Evolutionary conservation across 2,113 vertebrate genomes (phyloP).

Genomic region (Hydrolagus affinis): DNA sequence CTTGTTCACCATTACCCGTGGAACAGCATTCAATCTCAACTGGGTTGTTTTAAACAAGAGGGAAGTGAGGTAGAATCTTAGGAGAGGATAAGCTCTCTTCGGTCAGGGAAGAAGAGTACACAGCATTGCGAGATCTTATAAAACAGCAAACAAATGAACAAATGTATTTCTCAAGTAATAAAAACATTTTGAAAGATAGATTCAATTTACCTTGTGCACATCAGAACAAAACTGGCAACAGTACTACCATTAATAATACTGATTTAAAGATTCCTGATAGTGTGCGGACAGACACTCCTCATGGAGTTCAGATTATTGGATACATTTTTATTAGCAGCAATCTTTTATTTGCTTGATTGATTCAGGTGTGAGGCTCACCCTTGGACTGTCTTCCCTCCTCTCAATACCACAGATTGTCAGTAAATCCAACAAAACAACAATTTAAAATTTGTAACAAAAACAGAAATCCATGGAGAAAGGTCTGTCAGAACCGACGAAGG

Average conservation of each 20-base stretch:
- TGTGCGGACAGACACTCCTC: background rate
- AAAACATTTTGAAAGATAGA: background rate
- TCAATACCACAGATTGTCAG: background rate
- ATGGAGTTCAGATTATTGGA: background rate
- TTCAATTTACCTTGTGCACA: background rate
- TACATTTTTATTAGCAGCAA: constrained; percentile 1
- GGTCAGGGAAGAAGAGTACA: background rate
- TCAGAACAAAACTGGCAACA: background rate
- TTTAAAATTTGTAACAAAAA: background rate
- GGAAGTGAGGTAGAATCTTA: no score
- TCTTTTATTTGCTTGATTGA: constrained; percentile 14
- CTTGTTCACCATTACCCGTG: background rate
- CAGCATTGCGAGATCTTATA: background rate
- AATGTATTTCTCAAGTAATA: background rate
- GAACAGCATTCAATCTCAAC: background rate
- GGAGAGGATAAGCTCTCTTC: no score
- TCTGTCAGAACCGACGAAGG: no score
- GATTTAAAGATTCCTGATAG: background rate
- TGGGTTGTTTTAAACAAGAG: background rate
- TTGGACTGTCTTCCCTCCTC: background rate
- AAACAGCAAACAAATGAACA: background rate
- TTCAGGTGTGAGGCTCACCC: background rate
- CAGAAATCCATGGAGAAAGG: no score
- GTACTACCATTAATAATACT: background rate
- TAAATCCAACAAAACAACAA: background rate